A percentile compares a stretch with the other conserved stretches of the same genome.
These are phyloP conservation scores for Brienomyrus longianalis DNA, from an alignment of 2,113 vertebrate genomes.

Conservation along the genomic window DNA sequence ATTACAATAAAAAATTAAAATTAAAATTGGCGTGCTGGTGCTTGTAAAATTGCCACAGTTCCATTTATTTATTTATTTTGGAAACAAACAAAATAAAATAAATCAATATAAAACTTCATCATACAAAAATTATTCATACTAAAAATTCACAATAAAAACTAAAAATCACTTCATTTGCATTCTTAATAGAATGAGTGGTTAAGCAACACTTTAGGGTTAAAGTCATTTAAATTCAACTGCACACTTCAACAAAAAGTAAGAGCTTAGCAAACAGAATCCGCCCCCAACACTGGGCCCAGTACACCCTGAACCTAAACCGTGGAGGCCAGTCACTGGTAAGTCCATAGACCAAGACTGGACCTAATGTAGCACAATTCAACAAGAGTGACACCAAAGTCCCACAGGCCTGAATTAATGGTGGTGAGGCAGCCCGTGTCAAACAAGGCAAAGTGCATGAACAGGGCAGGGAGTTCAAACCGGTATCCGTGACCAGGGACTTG, in stretches of 20 bases:
- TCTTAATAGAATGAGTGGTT: background rate
- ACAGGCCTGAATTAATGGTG: background rate
- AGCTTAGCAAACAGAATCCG: background rate
- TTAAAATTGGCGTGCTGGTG: background rate
- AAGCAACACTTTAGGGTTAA: background rate
- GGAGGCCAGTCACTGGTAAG: background rate
- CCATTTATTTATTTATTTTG: background rate
- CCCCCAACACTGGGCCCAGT: background rate
- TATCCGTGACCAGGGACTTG: background rate
- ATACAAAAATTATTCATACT: background rate
- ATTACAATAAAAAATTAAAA: background rate
- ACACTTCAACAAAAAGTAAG: background rate
- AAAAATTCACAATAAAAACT: background rate
- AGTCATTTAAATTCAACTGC: background rate
- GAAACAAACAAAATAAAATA: background rate
- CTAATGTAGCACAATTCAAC: background rate
- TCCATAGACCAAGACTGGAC: background rate
- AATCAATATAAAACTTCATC: background rate
- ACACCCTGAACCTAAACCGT: background rate
- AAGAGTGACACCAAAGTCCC: background rate
- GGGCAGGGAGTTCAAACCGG: background rate
- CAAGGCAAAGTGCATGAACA: background rate
- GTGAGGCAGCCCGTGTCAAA: background rate
- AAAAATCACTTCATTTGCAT: background rate
- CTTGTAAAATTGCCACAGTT: background rate